Conservation (phyloP, 2,113 vertebrate genomes). For the Apteryx mantelli region DNA sequence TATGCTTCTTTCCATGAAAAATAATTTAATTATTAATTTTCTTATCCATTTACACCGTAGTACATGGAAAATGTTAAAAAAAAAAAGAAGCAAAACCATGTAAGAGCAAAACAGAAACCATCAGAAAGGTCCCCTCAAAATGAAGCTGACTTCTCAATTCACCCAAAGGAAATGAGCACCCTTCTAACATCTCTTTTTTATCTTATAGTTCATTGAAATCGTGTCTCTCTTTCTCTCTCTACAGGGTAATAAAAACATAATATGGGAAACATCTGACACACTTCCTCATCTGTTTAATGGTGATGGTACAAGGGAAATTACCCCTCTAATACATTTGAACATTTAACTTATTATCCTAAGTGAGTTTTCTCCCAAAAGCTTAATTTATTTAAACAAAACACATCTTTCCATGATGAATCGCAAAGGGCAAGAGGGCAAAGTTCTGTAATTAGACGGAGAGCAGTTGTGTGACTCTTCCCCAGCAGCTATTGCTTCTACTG, state of each 20-base stretch:
- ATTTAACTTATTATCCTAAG: constrained; percentile 67
- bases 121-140: not conserved
- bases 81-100: not conserved
- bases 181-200: not conserved
- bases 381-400: constrained; percentile 73
- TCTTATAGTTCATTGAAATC: constrained; percentile 42
- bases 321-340: constrained; percentile 64
- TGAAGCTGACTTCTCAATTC: not conserved
- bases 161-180: not conserved
- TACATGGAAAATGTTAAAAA: not conserved
- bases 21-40: not conserved
- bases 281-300: constrained; percentile 64
- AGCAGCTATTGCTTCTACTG: constrained; percentile 18
- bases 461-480: not conserved
- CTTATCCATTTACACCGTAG: not conserved
- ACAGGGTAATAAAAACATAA: constrained; percentile 45
- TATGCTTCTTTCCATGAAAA: not conserved
- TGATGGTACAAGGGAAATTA: constrained; percentile 61
- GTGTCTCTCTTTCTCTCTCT: constrained; percentile 19
- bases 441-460: constrained; percentile 57
- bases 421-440: constrained; percentile 48
- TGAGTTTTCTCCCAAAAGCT: constrained; percentile 48
- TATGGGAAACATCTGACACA: constrained; percentile 49
- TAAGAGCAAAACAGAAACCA: not conserved
- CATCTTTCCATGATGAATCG: constrained; percentile 61